A percentile compares a stretch with the other conserved stretches of the same genome.
These are phyloP conservation scores for Aphelenchoides avenae DNA, from an alignment of 1,140 invertebrate genomes.

Conservation along the genomic window DNA sequence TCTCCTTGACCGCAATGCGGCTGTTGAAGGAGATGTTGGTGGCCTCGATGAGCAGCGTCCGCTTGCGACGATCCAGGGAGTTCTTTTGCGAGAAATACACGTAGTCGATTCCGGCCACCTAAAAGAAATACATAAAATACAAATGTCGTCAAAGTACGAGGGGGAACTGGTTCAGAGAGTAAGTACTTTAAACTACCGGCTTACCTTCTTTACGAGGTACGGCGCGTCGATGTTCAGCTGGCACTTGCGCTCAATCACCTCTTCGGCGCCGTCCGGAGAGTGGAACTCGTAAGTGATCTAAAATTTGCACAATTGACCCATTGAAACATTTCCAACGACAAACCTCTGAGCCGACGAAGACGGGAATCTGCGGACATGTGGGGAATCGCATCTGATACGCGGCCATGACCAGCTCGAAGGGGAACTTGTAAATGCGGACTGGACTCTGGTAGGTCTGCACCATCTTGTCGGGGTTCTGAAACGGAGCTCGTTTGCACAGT, in stretches of 20 bases:
- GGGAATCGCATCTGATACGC: constrained; percentile 70
- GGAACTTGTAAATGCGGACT: constrained; percentile 89
- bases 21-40: constrained; percentile 85
- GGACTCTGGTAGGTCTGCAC: constrained; percentile 94
- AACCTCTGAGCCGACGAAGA: constrained; percentile 87
- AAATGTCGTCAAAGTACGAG: too few relatives aligned
- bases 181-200: too few relatives aligned
- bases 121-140: constrained; percentile 55
- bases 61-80: constrained; percentile 72
- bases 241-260: constrained; percentile 81
- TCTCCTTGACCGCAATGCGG: constrained; percentile 80
- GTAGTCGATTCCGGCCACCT: constrained; percentile 89
- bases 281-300: constrained; percentile 73
- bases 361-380: constrained; percentile 86
- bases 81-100: constrained; percentile 90
- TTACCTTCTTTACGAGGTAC: constrained; percentile 87
- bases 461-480: too few relatives aligned
- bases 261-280: constrained; percentile 73
- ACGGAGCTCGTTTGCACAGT: too few relatives aligned
- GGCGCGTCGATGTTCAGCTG: constrained; percentile 88
- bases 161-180: too few relatives aligned
- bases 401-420: constrained; percentile 92
- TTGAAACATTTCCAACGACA: too few relatives aligned
- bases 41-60: constrained; percentile 82
- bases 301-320: too few relatives aligned